Evolutionary conservation across 1,140 invertebrate species (phyloP).

Genomic region (Diploscapter pachys): DNA sequence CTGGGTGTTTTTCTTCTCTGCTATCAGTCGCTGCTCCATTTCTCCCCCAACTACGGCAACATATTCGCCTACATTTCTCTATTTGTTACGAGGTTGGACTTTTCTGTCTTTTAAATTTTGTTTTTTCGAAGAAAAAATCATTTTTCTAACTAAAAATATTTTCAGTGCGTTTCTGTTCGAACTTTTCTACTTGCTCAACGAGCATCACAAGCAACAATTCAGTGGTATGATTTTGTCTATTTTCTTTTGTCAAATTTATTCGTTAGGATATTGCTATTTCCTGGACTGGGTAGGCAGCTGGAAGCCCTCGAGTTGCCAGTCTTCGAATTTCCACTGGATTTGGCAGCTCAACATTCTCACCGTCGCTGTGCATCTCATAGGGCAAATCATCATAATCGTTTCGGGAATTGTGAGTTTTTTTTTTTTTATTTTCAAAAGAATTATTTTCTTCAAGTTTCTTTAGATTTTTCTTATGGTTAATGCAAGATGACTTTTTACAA

Average conservation of each 20-base stretch:
- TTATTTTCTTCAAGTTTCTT: neutral
- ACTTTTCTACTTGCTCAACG: neutral
- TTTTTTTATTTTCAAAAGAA: neutral
- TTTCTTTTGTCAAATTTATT: neutral
- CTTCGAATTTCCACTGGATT: neutral
- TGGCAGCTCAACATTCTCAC: conserved; percentile 7
- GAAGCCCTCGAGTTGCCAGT: neutral
- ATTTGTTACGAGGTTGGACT: neutral
- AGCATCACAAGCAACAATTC: conserved; percentile 5
- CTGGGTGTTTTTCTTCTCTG: conserved; percentile 3
- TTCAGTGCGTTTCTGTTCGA: conserved; percentile 13
- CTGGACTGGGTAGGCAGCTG: neutral
- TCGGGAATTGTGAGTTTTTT: conserved; percentile 4
- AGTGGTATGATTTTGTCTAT: neutral
- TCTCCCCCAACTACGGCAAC: conserved; percentile 4
- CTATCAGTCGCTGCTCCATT: neutral
- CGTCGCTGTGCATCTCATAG: neutral
- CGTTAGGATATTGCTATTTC: neutral
- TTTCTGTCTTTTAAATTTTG: neutral
- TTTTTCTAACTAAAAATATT: neutral
- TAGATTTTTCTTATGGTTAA: neutral
- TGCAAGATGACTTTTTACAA: neutral
- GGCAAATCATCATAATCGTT: neutral
- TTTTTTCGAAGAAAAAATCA: conserved; percentile 3
- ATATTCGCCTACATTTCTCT: conserved; percentile 4